Evolutionary conservation across 2,888 invertebrate species (phyloP), one percentile per base, ranked within the genome.

Genomic region (Patella ulyssiponensis): DNA sequence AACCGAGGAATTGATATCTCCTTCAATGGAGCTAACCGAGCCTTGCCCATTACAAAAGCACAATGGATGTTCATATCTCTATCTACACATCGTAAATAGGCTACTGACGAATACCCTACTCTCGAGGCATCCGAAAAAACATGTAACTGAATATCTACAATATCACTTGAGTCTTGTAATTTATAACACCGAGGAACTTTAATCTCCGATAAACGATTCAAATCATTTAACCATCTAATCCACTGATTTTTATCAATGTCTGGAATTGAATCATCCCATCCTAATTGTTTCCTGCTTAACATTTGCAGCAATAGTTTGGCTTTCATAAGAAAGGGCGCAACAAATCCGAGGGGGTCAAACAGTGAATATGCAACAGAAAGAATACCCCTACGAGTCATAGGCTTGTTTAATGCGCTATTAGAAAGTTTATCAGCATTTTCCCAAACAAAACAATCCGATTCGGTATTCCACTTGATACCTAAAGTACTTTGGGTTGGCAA

Each of bases 331-430:
- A 74, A 51, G 11, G 64, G 74, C n/a, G 74, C 58, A 20, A 74
- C 3, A 64, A 56, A 20, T 51, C 74, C 14, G 17, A 58, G 20
- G 64, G 74, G 74, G 52, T 74, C 74, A 9, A 54, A 69, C 52
- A 74, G 23, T 33, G 69, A 69, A n/a, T 20, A 69, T n/a, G 64
- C 56, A 17, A 44, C 52, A 3, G 74, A 74, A 33, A 74, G 69
- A 64, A 74, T 69, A 33, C 74, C 74, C 23, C 69, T 64, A 33
- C 74, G 58, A 33, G 74, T 69, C 11, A 51, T 51, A 15, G 74
- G 17, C n/a, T 69, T 74, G 7, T 64, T n/a, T 2, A 52, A 51
- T 33, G 33, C 12, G 9, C 17, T 14, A 33, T 33, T 4, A 33
- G 33, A 33, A 33, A 33, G 33, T 33, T 33, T 33, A 12, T 17